A percentile compares a stretch with the other conserved stretches of the same genome.
phyloP scores from a whole-genome alignment of 2,888 invertebrate genomes.

The Sminthurides aquaticus region DNA sequence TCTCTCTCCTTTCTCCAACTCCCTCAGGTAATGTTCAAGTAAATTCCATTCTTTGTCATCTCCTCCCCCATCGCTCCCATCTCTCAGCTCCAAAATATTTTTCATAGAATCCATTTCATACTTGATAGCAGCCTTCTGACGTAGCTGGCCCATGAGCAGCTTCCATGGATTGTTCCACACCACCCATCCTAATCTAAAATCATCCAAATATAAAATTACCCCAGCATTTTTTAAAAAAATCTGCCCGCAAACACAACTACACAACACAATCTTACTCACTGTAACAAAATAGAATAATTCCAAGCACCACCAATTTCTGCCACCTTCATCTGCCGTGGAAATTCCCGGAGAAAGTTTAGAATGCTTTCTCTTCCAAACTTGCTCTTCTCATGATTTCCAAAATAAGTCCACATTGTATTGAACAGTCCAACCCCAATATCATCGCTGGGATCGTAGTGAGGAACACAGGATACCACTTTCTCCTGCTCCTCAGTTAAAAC shows the following conservation, averaged over 20 bases:
- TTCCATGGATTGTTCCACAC: conserved; percentile 7
- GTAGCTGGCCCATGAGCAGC: not conserved
- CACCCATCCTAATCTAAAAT: conserved; percentile 1
- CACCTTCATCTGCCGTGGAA: not conserved
- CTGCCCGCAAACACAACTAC: no score
- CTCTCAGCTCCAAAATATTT: not conserved
- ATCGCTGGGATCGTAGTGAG: not conserved
- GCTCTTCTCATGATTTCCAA: not conserved
- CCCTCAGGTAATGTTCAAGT: not conserved
- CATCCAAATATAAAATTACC: not conserved
- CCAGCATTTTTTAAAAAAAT: not conserved
- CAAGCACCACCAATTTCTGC: conserved; percentile 10
- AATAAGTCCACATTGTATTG: conserved; percentile 4
- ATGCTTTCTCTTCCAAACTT: not conserved
- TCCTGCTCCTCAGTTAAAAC: no score
- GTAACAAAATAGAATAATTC: conserved; percentile 2
- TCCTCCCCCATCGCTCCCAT: no score
- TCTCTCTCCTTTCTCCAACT: not conserved
- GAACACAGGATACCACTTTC: not conserved
- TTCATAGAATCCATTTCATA: not conserved
- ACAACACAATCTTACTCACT: no score
- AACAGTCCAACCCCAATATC: conserved; percentile 1
- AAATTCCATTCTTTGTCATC: not conserved
- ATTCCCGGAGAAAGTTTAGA: not conserved
- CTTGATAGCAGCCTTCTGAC: not conserved